These are phyloP conservation scores for Lordiphosa collinella DNA, from an alignment of 1,140 invertebrate species.

Conservation along the genomic window DNA sequence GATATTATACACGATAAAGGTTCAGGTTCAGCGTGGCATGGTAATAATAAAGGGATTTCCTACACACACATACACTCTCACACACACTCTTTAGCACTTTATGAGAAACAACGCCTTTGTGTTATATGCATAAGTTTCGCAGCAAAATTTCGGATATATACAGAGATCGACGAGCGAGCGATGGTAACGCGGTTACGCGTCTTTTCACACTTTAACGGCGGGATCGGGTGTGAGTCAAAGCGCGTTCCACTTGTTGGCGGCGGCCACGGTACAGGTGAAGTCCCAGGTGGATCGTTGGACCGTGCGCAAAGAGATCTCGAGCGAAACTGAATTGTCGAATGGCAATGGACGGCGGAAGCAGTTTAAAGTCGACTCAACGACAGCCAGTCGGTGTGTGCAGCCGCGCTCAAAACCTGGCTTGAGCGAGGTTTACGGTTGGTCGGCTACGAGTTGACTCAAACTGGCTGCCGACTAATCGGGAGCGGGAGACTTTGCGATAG, in stretches of 20 bases:
- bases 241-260: conserved; percentile 40
- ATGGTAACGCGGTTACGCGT: not conserved
- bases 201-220: not conserved
- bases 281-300: conserved; percentile 52
- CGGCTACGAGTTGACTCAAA: conserved; percentile 55
- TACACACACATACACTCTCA: too few species aligned
- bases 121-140: too few species aligned
- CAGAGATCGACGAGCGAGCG: too few species aligned
- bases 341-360: conserved; percentile 51
- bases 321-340: conserved; percentile 65
- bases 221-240: not conserved
- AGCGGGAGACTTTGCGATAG: conserved; percentile 27
- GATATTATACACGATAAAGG: too few species aligned
- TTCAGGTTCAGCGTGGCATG: too few species aligned
- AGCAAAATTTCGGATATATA: too few species aligned
- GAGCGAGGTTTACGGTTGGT: conserved; percentile 64
- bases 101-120: too few species aligned
- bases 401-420: conserved; percentile 52
- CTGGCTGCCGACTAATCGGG: conserved; percentile 47
- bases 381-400: not conserved
- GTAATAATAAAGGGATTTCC: too few species aligned
- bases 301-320: conserved; percentile 70
- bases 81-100: too few species aligned
- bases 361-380: conserved; percentile 33
- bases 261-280: conserved; percentile 12